These are phyloP conservation scores for Spodoptera picta DNA, from an alignment of 2,888 invertebrate species.

Conservation along the genomic window DNA sequence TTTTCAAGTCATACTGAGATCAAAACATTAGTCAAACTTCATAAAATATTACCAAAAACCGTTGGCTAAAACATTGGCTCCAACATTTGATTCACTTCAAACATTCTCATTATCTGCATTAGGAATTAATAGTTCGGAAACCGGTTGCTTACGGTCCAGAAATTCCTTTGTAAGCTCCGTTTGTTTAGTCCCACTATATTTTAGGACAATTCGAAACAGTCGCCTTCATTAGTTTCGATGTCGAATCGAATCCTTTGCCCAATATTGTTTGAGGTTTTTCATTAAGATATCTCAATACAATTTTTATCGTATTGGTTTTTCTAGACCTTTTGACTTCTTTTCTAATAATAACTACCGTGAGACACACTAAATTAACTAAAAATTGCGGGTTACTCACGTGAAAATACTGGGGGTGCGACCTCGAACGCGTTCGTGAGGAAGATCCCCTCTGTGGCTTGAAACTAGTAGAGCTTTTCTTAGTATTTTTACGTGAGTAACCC, in stretches of 20 bases:
- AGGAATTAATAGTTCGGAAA: constrained; percentile 60
- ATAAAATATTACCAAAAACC: background rate
- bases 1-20: no score
- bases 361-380: no score
- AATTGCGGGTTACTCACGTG: no score
- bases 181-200: constrained; percentile 55
- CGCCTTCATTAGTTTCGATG: constrained; percentile 38
- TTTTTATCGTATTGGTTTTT: no score
- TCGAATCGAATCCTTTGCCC: constrained; percentile 15
- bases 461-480: no score
- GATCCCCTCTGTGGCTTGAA: no score
- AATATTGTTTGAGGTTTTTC: constrained; percentile 9
- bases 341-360: no score
- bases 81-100: constrained; percentile 38
- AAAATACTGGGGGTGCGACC: no score
- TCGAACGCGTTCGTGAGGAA: no score
- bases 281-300: background rate
- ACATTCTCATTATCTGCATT: constrained; percentile 52
- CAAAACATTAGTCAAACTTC: background rate
- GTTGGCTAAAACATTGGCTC: constrained; percentile 11
- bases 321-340: no score
- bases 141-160: constrained; percentile 53
- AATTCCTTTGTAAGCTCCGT: constrained; percentile 52
- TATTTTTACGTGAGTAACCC: no score
- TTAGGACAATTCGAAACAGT: constrained; percentile 45